phyloP scores from a whole-genome alignment of 2,888 invertebrate genomes.

The Arge pagana region DNA sequence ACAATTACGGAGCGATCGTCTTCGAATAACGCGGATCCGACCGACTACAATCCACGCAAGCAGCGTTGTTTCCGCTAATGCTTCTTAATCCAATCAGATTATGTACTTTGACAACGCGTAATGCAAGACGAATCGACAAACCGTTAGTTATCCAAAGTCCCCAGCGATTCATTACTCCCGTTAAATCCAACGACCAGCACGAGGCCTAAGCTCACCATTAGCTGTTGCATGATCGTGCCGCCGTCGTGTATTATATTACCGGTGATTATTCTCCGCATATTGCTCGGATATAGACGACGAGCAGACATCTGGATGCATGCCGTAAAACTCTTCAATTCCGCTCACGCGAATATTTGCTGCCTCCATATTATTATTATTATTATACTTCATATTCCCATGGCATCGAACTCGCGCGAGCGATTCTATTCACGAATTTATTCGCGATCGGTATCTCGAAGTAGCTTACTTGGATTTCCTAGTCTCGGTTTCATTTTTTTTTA shows the following conservation, averaged over 20 bases:
- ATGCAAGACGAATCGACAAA: conserved; percentile 32
- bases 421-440: no score
- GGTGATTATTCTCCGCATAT: conserved; percentile 30
- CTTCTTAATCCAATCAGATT: conserved; percentile 30
- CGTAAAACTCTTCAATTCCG: no score
- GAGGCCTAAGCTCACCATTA: conserved; percentile 14
- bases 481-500: no score
- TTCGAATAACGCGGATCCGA: no score
- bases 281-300: no score
- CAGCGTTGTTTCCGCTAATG: no score
- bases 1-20: no score
- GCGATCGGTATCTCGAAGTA: neutral
- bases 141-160: conserved; percentile 35
- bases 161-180: conserved; percentile 36
- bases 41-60: no score
- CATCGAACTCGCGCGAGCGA: no score
- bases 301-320: no score
- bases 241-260: conserved; percentile 16
- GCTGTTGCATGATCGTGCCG: conserved; percentile 24
- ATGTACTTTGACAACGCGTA: conserved; percentile 35
- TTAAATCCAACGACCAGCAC: conserved; percentile 13
- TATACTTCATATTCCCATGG: no score
- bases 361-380: neutral
- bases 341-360: neutral
- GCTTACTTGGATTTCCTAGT: no score